Evolutionary conservation across 1,140 invertebrate genomes (phyloP).

Genomic region (Drusus annulatus): DNA sequence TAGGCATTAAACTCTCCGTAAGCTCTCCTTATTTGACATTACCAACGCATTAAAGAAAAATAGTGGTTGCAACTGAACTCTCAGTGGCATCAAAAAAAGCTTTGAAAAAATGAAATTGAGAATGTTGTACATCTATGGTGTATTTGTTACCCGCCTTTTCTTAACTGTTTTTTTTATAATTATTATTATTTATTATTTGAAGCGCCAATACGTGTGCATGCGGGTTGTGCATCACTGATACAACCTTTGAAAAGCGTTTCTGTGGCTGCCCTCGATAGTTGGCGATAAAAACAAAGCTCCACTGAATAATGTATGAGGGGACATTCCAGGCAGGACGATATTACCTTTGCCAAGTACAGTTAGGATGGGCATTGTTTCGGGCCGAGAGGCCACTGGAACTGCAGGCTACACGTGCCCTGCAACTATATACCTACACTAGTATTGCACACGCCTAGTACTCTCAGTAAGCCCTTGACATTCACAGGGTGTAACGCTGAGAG

Average conservation of each 20-base stretch:
- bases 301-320: slow-evolving; percentile 17
- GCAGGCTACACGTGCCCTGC: background rate
- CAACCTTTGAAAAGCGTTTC: background rate
- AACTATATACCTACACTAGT: background rate
- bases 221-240: background rate
- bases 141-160: too few relatives aligned
- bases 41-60: too few relatives aligned
- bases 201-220: too few relatives aligned
- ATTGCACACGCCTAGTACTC: background rate
- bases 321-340: slow-evolving; percentile 6
- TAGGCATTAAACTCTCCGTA: too few relatives aligned
- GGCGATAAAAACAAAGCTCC: slow-evolving; percentile 18
- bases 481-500: background rate
- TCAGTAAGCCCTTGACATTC: background rate
- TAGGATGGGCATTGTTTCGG: background rate
- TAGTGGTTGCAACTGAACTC: too few relatives aligned
- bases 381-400: background rate
- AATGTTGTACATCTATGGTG: too few relatives aligned
- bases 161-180: too few relatives aligned
- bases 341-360: background rate
- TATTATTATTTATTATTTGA: too few relatives aligned
- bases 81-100: too few relatives aligned
- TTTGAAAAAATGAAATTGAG: too few relatives aligned
- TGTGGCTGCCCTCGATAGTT: slow-evolving; percentile 2
- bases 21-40: too few relatives aligned